Evolutionary conservation across 2,113 vertebrate genomes (phyloP).

Genomic region (Poecile atricapillus): DNA sequence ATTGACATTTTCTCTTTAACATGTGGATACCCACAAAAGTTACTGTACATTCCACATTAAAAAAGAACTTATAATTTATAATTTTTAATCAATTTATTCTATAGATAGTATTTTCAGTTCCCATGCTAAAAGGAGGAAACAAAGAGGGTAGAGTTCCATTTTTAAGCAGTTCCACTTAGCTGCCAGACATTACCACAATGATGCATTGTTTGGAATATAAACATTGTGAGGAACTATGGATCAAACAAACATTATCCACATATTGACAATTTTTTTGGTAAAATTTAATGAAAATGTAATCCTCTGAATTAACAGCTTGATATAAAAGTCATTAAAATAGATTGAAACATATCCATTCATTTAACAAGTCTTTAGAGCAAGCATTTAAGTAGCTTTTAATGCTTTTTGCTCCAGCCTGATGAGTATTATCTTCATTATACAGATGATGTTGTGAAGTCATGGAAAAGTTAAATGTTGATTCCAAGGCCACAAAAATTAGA

Average conservation of each 20-base stretch:
- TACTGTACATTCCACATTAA: not conserved
- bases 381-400: not conserved
- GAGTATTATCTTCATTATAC: not conserved
- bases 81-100: not conserved
- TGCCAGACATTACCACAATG: not conserved
- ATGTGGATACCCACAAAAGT: not conserved
- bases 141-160: not conserved
- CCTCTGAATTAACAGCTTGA: not conserved
- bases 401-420: not conserved
- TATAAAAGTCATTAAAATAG: not conserved
- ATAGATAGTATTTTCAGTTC: not conserved
- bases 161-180: not conserved
- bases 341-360: not conserved
- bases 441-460: not conserved
- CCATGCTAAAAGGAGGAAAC: not conserved
- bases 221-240: not conserved
- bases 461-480: not conserved
- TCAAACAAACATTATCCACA: not conserved
- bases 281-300: not conserved
- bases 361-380: not conserved
- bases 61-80: not conserved
- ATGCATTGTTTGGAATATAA: not conserved
- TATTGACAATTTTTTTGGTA: not conserved
- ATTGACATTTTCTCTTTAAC: not conserved
- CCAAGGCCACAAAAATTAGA: not conserved